phyloP scores from a whole-genome alignment of 1,140 invertebrate species.

The Geopemphigus sp. region DNA sequence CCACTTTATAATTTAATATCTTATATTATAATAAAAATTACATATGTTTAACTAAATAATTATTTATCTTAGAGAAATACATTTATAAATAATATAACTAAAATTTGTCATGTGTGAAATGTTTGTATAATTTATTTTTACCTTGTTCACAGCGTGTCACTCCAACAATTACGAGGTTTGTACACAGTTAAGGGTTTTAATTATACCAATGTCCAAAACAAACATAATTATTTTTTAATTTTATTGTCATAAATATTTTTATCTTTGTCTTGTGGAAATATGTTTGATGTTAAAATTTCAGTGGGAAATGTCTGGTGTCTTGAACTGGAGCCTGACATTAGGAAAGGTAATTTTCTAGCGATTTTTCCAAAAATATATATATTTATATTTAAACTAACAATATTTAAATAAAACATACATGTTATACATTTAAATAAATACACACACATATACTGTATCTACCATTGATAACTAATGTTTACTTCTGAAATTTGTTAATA shows the following conservation, averaged over 20 bases:
- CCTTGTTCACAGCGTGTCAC: conserved; percentile 41
- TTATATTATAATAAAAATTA: conserved; percentile 47
- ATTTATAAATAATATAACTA: conserved; percentile 50
- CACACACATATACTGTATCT: conserved; percentile 6
- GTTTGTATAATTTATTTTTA: conserved; percentile 49
- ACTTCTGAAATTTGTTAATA: conserved; percentile 44
- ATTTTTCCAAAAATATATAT: not conserved
- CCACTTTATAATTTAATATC: conserved; percentile 43
- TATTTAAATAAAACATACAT: conserved; percentile 27
- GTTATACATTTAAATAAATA: not conserved
- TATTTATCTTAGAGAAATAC: conserved; percentile 46
- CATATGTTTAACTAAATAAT: conserved; percentile 45
- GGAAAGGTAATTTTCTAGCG: conserved; percentile 37
- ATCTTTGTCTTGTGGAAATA: conserved; percentile 44
- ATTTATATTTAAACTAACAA: conserved; percentile 8
- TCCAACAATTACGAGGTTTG: conserved; percentile 40
- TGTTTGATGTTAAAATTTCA: conserved; percentile 49
- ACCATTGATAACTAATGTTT: conserved; percentile 25
- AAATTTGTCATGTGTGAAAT: conserved; percentile 47
- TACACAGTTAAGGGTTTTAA: conserved; percentile 39
- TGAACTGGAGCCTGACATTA: conserved; percentile 41
- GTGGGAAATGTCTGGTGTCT: conserved; percentile 48
- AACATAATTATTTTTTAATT: conserved; percentile 23
- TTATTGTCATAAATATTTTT: conserved; percentile 35
- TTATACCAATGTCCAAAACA: conserved; percentile 48